Evolutionary conservation across 2,888 invertebrate genomes (phyloP).

Genomic region (Terebella lapidaria): DNA sequence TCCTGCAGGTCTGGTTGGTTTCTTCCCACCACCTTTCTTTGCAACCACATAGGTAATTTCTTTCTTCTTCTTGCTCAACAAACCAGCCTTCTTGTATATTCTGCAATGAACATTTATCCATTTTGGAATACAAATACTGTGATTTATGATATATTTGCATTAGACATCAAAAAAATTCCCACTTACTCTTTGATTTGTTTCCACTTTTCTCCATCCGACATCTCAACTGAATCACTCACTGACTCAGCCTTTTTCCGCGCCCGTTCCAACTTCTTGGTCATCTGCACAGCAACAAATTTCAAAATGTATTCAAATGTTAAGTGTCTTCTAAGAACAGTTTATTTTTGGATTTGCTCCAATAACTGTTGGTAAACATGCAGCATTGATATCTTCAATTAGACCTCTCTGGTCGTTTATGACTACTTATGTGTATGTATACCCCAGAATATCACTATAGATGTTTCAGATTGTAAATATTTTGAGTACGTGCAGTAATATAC

Average conservation of each 20-base stretch:
- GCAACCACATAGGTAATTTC: conserved; percentile 90
- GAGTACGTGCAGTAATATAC: no score
- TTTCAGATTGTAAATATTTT: no score
- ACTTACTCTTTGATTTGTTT: conserved; percentile 82
- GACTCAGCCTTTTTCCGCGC: conserved; percentile 93
- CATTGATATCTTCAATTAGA: no score
- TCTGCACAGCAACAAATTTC: no score
- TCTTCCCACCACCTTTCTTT: conserved; percentile 71
- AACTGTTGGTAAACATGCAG: no score
- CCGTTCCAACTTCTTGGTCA: conserved; percentile 68
- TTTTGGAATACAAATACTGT: neutral
- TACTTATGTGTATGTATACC: no score
- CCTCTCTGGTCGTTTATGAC: no score
- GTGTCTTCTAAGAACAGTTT: no score
- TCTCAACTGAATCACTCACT: conserved; percentile 83
- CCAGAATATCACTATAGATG: no score
- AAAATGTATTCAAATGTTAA: no score
- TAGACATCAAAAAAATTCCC: neutral
- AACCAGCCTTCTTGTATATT: conserved; percentile 83
- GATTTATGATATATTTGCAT: neutral
- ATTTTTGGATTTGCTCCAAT: no score
- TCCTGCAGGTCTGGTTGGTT: conserved; percentile 74
- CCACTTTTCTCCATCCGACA: conserved; percentile 88
- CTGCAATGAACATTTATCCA: conserved; percentile 55
- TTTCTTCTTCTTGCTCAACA: conserved; percentile 68